A percentile compares a stretch with the other conserved stretches of the same genome.
Evolutionary conservation across 64 coral and sea anemone species (phyloP).

Genomic region (Platygyra sinensis): DNA sequence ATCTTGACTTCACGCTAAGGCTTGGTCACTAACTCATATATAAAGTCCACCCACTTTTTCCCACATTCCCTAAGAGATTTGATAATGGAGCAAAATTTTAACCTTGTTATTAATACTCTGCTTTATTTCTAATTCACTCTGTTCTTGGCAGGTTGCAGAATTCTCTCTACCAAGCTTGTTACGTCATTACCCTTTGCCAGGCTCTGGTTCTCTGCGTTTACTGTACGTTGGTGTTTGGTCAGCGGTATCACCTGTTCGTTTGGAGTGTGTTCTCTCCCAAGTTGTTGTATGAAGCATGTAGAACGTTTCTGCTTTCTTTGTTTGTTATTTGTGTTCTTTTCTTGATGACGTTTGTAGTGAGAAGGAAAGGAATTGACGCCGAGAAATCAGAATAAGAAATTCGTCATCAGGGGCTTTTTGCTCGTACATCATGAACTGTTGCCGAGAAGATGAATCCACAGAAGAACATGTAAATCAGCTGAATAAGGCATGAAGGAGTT

Average conservation of each 20-base stretch:
- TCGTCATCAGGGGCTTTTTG: neutral
- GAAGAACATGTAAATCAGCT: no score
- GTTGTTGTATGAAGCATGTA: slow-evolving; percentile 81
- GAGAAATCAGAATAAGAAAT: slow-evolving; percentile 22
- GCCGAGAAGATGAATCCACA: no score
- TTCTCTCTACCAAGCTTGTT: slow-evolving; percentile 66
- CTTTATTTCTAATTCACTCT: neutral
- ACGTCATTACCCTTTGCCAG: slow-evolving; percentile 64
- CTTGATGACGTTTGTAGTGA: slow-evolving; percentile 2
- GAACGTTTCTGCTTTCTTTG: slow-evolving; percentile 45
- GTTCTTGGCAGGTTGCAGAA: slow-evolving; percentile 47
- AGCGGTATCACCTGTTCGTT: slow-evolving; percentile 98
- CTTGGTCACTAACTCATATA: no score
- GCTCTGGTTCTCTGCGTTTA: slow-evolving; percentile 71
- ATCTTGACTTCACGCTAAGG: no score
- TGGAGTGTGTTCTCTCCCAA: slow-evolving; percentile 99
- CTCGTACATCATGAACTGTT: neutral
- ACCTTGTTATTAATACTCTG: neutral
- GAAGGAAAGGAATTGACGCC: neutral
- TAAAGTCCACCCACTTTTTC: no score
- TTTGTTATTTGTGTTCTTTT: slow-evolving; percentile 26
- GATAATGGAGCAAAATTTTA: no score
- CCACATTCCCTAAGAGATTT: no score
- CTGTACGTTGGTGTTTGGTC: slow-evolving; percentile 80
- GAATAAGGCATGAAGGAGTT: no score